Evolutionary conservation across 2,888 invertebrate genomes (phyloP).

Genomic region (Drosophila algonquin): DNA sequence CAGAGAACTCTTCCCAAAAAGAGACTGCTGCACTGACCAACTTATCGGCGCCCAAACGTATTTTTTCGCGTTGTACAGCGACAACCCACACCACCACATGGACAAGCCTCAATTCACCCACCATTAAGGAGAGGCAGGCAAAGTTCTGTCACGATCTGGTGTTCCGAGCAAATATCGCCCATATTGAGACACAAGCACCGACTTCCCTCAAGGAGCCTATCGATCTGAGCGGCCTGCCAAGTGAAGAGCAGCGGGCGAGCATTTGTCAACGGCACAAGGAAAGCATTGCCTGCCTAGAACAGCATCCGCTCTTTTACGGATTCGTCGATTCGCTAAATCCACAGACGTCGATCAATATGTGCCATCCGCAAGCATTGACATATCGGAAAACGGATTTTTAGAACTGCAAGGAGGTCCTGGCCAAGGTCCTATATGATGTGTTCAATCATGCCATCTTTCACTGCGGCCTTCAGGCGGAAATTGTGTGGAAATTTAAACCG

Average conservation of each 20-base stretch:
- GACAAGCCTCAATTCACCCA: not conserved
- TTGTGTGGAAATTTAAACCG: slow-evolving; percentile 43
- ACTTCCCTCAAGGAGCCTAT: slow-evolving; percentile 54
- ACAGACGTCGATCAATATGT: slow-evolving; percentile 48
- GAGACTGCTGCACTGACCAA: not conserved
- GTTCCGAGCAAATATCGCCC: slow-evolving; percentile 41
- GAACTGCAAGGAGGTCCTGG: slow-evolving; percentile 33
- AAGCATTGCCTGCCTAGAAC: slow-evolving; percentile 25
- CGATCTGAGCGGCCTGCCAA: slow-evolving; percentile 53
- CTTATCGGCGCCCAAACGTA: not conserved
- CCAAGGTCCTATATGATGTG: slow-evolving; percentile 50
- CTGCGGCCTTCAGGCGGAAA: slow-evolving; percentile 49
- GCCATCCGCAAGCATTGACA: slow-evolving; percentile 58
- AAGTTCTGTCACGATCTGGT: slow-evolving; percentile 42
- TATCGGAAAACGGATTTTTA: slow-evolving; percentile 46
- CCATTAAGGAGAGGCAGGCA: slow-evolving; percentile 15
- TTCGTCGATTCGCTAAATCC: slow-evolving; percentile 58
- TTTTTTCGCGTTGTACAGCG: not conserved
- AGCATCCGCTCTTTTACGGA: slow-evolving; percentile 36
- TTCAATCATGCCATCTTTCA: slow-evolving; percentile 63
- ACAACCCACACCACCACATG: not conserved
- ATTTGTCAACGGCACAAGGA: slow-evolving; percentile 52
- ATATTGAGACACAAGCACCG: slow-evolving; percentile 49
- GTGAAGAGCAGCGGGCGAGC: slow-evolving; percentile 18
- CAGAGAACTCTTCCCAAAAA: slow-evolving; percentile 15